Base-by-base conservation (phyloP, 2,888 invertebrate genomes). In the Sericinus montela region DNA sequence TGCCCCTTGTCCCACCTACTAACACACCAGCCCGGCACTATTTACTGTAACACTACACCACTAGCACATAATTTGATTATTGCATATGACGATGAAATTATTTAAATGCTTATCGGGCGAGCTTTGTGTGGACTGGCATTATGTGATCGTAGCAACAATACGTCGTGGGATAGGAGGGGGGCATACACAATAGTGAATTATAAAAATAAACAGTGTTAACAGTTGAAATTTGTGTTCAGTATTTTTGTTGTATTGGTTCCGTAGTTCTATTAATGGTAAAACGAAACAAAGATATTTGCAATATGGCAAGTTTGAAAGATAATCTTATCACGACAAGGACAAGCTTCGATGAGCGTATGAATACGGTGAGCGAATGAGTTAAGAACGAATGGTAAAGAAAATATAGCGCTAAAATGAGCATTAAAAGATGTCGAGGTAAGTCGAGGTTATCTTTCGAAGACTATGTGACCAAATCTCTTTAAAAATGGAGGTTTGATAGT, bases 41-140 rank as follows among this genome's bases (percentile, higher is more conserved):
- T 41, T 48, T 42, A 36, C 42, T 23, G 47, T 36, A 38, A 51
- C 46, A 50, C 45, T 39, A 45, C 46, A 50, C 52, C 46, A 4
- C 32, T 11, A 32, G 43, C 40, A 39, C 41, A 37, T 48, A 41
- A 45, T 47, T 47, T 47, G 47, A 35, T 47, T 47, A 41, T 47
- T 35, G 36, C 29, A 46, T 44, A 28, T 44, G 36, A 16, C 37
- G 35, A 13, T 36, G 46, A 39, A 47, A 54, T 52, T 54, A 54
- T 54, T 50, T 50, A 52, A 54, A 48, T 52, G 54, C 50, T 54
- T 54, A 50, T 54, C 52, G 50, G 23, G 41, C 25, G 14, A 32
- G 35, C 34, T 37, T 52, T 50, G 54, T 23, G 39, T 23, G 39
- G 32, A 28, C 32, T 5, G 32, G 11, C 11, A 11, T 44, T 25